A percentile compares a stretch with the other conserved stretches of the same genome.
phyloP scores from a whole-genome alignment of 2,797 vertebrate species.

The Leucoraja ocellata region DNA sequence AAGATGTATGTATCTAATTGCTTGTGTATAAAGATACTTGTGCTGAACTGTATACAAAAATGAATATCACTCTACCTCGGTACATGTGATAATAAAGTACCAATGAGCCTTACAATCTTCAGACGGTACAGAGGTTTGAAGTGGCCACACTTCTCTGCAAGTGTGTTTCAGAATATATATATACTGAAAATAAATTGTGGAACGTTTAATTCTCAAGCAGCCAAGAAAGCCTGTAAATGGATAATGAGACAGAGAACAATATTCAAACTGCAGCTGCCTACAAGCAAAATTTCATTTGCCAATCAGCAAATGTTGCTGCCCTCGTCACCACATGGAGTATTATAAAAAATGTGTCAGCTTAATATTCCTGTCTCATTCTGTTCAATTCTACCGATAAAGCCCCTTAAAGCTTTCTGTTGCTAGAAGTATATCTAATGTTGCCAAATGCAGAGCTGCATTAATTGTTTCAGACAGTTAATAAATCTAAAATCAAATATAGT shows the following conservation, averaged over 20 bases:
- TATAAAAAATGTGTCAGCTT: not conserved
- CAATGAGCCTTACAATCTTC: not conserved
- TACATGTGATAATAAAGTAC: too few relatives aligned
- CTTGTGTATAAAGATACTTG: too few relatives aligned
- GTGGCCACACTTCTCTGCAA: not conserved
- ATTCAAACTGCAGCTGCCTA: too few relatives aligned
- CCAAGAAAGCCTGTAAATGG: not conserved
- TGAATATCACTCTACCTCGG: too few relatives aligned
- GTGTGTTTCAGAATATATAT: not conserved
- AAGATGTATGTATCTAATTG: too few relatives aligned
- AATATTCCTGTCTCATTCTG: not conserved
- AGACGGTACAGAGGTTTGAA: not conserved
- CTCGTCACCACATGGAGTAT: not conserved
- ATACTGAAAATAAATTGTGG: not conserved
- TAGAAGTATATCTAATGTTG: not conserved
- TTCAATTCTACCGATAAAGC: not conserved
- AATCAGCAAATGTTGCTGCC: too few relatives aligned
- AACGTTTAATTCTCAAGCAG: not conserved
- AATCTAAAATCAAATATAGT: constrained; percentile 16
- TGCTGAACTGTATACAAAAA: too few relatives aligned
- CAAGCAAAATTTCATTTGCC: too few relatives aligned
- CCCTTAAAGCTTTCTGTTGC: not conserved
- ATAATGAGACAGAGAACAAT: too few relatives aligned
- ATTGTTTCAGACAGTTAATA: constrained; percentile 12
- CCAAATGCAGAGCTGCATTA: not conserved